Base-by-base conservation (phyloP, 1,140 invertebrate genomes). In the Calephelis virginiensis region DNA sequence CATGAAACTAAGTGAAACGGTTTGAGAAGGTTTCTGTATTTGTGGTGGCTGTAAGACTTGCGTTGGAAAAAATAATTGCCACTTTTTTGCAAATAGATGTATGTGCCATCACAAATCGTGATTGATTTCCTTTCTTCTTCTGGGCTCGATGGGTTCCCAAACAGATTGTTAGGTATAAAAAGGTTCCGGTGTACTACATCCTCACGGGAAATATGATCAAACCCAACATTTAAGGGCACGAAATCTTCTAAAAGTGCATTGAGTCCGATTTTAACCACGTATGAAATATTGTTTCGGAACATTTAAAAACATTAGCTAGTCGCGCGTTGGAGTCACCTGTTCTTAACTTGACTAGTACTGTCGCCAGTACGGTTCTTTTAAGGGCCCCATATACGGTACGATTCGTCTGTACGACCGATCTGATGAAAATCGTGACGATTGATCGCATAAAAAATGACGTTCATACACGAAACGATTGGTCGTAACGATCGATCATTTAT, bases 1-100 rank as follows among this genome's bases (percentile, higher is more conserved):
- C 62, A 63, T 50, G 62, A 63, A 49, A 63, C 62, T 38, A 63
- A 63, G 62, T 50, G 62, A 28, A 63, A 63, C 6, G 63, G 74
- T 65, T 72, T 70, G 0, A 75, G 6, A 7, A 75, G 67, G 38
- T 69, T 72, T 12, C 59, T 61, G 62, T 62, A 71, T 46, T 75
- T 72, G 48, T 75, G 73, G 45, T 68, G 56, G 45, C 68, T 70
- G 43, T 67, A 75, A 5, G 70, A 53, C 17, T 69, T 50, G 48
- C 64, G 65, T 63, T 74, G 66, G 45, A 67, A 75, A 63, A 50
- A 63, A 48, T 63, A 63, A 49, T 63, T 48, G 2, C 53, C 50
- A 45, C 67, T 67, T 66, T 75, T 75, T 64, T 75, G 70, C 6
- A 72, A 10, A 62, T 68, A 72, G 6, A 72, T 66, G 45, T 74